Conservation (phyloP, 1,140 invertebrate genomes). For the Dendroctonus ponderosae region DNA sequence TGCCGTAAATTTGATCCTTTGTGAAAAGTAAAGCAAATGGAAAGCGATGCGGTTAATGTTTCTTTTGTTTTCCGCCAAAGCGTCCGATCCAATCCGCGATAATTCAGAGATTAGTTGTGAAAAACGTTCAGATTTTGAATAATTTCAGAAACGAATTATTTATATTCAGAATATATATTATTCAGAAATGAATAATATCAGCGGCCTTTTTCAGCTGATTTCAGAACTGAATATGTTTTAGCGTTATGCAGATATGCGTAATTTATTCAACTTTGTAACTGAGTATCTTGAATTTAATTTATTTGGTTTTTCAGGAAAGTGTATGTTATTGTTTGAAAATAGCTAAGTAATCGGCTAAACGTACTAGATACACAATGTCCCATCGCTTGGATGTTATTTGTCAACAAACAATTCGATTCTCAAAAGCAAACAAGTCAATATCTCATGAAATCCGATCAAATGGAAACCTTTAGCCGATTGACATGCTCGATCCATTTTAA, state of each 20-base stretch:
- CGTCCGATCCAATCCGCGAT: not conserved
- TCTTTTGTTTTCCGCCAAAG: conserved; percentile 21
- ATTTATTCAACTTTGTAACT: not conserved
- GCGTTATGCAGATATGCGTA: not conserved
- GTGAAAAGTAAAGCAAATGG: conserved; percentile 15
- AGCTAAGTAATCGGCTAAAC: not conserved
- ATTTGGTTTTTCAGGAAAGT: not conserved
- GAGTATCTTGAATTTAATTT: not conserved
- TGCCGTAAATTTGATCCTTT: conserved; percentile 20
- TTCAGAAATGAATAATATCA: not conserved
- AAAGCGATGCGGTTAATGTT: conserved; percentile 26
- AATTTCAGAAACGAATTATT: not conserved
- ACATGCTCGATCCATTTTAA: conserved; percentile 24
- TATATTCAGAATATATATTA: conserved; percentile 1
- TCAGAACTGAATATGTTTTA: not conserved
- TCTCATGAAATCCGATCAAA: conserved; percentile 15
- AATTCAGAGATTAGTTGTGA: not conserved
- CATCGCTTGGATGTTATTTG: not conserved
- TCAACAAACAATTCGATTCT: not conserved
- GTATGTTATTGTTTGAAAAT: not conserved
- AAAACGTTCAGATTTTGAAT: not conserved
- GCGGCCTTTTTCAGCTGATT: too few relatives aligned
- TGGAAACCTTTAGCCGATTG: conserved; percentile 24
- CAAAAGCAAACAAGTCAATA: conserved; percentile 15
- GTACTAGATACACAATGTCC: not conserved